These are phyloP conservation scores for Amniataba percoides DNA, from an alignment of 2,797 vertebrate species.

Conservation along the genomic window DNA sequence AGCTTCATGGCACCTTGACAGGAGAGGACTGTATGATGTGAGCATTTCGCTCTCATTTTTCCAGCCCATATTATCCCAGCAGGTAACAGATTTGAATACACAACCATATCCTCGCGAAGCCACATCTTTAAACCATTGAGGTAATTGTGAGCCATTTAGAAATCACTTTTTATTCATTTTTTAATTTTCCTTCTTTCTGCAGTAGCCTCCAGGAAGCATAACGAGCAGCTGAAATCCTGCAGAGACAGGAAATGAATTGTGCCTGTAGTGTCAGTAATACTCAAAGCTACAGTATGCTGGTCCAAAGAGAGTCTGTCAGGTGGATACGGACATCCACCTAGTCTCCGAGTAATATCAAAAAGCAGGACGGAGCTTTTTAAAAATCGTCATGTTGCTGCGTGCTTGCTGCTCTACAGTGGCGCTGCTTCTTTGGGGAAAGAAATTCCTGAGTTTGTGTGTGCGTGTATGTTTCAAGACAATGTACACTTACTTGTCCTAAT, in stretches of 20 bases:
- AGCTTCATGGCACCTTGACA: conserved; percentile 47
- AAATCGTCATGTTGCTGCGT: background rate
- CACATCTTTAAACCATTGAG: conserved; percentile 29
- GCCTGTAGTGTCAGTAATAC: conserved; percentile 16
- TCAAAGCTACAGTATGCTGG: conserved; percentile 8
- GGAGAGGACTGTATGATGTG: conserved; percentile 28
- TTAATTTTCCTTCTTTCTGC: background rate
- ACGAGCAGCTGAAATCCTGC: conserved; percentile 12
- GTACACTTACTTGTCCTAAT: background rate
- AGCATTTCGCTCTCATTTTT: conserved; percentile 36
- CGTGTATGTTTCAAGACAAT: no score
- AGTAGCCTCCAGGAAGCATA: conserved; percentile 16
- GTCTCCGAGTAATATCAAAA: conserved; percentile 16
- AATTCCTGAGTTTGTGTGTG: background rate
- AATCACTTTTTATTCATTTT: conserved; percentile 40
- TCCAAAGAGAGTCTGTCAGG: conserved; percentile 21
- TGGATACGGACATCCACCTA: conserved; percentile 7
- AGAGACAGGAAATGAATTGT: conserved; percentile 24
- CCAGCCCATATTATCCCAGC: conserved; percentile 58
- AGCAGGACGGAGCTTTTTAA: conserved; percentile 7
- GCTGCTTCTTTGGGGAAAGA: background rate
- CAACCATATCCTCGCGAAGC: conserved; percentile 29
- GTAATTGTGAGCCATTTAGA: conserved; percentile 54
- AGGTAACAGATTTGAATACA: conserved; percentile 56
- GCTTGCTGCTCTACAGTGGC: background rate